A percentile compares a stretch with the other conserved stretches of the same genome.
These are phyloP conservation scores for Callorhinus ursinus DNA, from an alignment of 2,113 vertebrate species.

Conservation along the genomic window DNA sequence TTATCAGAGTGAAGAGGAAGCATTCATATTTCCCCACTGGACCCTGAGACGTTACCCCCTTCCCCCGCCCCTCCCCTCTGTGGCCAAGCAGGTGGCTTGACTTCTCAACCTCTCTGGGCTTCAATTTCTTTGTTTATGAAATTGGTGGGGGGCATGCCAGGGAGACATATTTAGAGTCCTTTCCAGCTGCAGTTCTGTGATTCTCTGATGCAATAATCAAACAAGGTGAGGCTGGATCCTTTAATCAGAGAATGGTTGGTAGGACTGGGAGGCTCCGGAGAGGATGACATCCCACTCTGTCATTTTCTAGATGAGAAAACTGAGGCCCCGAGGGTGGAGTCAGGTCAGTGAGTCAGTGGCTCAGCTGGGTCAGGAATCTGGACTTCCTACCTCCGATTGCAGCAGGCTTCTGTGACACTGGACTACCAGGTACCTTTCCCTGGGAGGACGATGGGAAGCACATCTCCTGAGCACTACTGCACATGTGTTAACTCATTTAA, in stretches of 20 bases:
- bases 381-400: not conserved
- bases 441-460: not conserved
- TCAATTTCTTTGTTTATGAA: conserved; percentile 21
- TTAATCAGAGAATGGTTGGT: conserved; percentile 52
- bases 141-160: not conserved
- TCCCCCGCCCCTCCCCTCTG: not conserved
- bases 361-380: conserved; percentile 35
- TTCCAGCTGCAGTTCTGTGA: not conserved
- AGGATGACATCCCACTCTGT: not conserved
- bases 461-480: not conserved
- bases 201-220: conserved; percentile 5
- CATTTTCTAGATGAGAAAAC: conserved; percentile 67
- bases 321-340: conserved; percentile 30
- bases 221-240: not conserved
- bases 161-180: not conserved
- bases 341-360: conserved; percentile 29
- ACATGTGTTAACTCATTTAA: not conserved
- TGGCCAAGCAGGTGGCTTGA: not conserved
- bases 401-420: not conserved
- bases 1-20: conserved; percentile 16
- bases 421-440: not conserved
- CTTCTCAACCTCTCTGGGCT: not conserved
- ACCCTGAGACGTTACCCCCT: not conserved
- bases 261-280: conserved; percentile 12
- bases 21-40: not conserved